Conservation (phyloP, 2,888 invertebrate species). For the Drosophila parthenogenetica region DNA sequence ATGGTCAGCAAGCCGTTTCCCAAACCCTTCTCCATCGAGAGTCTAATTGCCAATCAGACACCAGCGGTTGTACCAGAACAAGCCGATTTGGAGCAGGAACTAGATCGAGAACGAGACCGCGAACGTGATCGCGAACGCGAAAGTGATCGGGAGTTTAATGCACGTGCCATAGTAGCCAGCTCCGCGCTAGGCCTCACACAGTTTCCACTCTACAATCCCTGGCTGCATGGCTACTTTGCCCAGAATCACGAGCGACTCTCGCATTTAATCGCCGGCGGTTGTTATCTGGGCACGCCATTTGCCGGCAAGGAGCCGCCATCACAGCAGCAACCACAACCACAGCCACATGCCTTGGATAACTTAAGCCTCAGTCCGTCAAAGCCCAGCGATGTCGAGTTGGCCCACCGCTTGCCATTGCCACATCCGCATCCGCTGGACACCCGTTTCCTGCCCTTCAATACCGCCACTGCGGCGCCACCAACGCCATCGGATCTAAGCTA, state of each 20-base stretch:
- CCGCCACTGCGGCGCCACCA: conserved; percentile 45
- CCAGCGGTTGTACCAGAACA: conserved; percentile 43
- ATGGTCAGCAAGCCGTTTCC: conserved; percentile 76
- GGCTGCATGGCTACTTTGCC: conserved; percentile 85
- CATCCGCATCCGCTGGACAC: conserved; percentile 63
- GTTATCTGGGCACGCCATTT: conserved; percentile 63
- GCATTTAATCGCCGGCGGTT: conserved; percentile 82
- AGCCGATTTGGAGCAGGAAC: conserved; percentile 23
- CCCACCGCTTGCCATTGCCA: conserved; percentile 35
- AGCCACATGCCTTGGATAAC: conserved; percentile 56
- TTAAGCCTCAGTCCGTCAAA: conserved; percentile 47
- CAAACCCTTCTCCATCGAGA: conserved; percentile 85
- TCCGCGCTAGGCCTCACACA: conserved; percentile 82
- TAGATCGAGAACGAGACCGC: conserved; percentile 17
- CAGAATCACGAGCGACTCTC: conserved; percentile 84
- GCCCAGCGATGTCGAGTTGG: conserved; percentile 45
- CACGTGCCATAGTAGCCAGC: conserved; percentile 78
- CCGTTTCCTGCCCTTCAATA: conserved; percentile 75
- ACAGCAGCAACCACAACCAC: conserved; percentile 31
- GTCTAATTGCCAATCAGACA: conserved; percentile 83
- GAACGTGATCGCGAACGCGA: conserved; percentile 33
- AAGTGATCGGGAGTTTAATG: conserved; percentile 69
- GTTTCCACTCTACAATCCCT: conserved; percentile 85
- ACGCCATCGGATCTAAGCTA: conserved; percentile 67
- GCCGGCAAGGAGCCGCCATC: conserved; percentile 46